Conservation (phyloP, 2,797 vertebrate genomes). For the Brachyalestes nurse region DNA sequence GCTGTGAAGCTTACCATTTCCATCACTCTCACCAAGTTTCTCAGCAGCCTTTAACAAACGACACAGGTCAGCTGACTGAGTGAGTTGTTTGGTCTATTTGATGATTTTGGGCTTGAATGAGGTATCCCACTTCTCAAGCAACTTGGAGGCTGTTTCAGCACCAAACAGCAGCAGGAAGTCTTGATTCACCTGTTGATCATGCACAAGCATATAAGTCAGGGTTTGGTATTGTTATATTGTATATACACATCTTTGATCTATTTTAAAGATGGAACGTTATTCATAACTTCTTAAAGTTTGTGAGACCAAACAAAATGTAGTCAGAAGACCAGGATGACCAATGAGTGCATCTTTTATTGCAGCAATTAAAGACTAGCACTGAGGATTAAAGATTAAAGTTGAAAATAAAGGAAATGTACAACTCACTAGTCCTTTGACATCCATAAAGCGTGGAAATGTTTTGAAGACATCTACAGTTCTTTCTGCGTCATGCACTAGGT, state of each 20-base stretch:
- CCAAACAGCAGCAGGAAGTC: slow-evolving; percentile 57
- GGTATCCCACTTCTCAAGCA: slow-evolving; percentile 37
- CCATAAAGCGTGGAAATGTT: background rate
- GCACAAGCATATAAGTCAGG: slow-evolving; percentile 8
- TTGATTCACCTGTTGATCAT: slow-evolving; percentile 58
- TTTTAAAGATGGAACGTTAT: too few relatives aligned
- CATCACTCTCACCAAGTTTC: slow-evolving; percentile 22
- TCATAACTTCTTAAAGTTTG: too few relatives aligned
- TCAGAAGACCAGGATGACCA: too few relatives aligned
- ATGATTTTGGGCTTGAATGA: slow-evolving; percentile 54
- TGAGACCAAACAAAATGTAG: too few relatives aligned
- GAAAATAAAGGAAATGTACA: background rate
- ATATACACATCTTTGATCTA: background rate
- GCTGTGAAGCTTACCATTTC: background rate
- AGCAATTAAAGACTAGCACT: too few relatives aligned
- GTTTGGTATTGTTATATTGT: background rate
- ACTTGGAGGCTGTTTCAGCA: slow-evolving; percentile 3
- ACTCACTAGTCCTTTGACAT: background rate
- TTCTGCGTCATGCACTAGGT: background rate
- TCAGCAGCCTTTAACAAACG: slow-evolving; percentile 23
- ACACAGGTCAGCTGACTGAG: slow-evolving; percentile 21
- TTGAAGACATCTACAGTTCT: slow-evolving; percentile 1
- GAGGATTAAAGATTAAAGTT: background rate
- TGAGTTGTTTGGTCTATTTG: slow-evolving; percentile 57
- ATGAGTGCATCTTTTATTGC: too few relatives aligned